Conservation (phyloP, 2,113 vertebrate species). For the Accipiter virgatus region DNA sequence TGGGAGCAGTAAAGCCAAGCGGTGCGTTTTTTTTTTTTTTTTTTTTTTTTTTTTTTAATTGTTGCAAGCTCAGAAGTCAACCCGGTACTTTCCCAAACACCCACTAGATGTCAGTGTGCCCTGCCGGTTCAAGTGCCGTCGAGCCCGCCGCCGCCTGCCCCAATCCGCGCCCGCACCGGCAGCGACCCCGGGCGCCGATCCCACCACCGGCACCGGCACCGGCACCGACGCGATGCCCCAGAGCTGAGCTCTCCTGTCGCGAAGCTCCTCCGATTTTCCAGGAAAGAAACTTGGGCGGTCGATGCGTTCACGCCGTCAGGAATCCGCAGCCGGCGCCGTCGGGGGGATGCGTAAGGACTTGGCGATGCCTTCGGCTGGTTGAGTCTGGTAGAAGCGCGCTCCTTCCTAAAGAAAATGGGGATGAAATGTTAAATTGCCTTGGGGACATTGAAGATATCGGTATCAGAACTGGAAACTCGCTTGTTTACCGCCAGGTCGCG, state of each 20-base stretch:
- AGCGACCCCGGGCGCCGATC: too few species aligned
- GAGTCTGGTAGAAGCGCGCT: rapidly evolving
- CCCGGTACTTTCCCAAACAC: not conserved
- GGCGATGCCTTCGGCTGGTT: not conserved
- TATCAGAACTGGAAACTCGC: not conserved
- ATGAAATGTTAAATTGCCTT: not conserved
- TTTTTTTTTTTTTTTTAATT: too few species aligned
- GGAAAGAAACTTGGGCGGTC: rapidly evolving
- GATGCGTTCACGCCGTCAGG: rapidly evolving
- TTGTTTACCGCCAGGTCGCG: rapidly evolving
- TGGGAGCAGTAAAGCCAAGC: not conserved
- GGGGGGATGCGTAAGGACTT: rapidly evolving
- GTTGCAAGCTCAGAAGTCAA: rapidly evolving
- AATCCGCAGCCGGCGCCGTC: rapidly evolving
- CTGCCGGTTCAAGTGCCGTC: not conserved
- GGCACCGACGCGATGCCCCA: not conserved
- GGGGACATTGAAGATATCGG: rapidly evolving
- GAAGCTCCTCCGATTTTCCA: rapidly evolving
- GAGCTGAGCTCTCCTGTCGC: not conserved
- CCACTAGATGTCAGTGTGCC: slow-evolving; percentile 72
- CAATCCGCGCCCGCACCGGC: rapidly evolving
- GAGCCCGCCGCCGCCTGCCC: too few species aligned
- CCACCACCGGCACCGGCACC: too few species aligned
- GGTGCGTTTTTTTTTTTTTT: too few species aligned
- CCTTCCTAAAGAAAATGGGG: not conserved